Evolutionary conservation across 2,888 invertebrate genomes (phyloP).

Genomic region (Scaptomyza tumidula): DNA sequence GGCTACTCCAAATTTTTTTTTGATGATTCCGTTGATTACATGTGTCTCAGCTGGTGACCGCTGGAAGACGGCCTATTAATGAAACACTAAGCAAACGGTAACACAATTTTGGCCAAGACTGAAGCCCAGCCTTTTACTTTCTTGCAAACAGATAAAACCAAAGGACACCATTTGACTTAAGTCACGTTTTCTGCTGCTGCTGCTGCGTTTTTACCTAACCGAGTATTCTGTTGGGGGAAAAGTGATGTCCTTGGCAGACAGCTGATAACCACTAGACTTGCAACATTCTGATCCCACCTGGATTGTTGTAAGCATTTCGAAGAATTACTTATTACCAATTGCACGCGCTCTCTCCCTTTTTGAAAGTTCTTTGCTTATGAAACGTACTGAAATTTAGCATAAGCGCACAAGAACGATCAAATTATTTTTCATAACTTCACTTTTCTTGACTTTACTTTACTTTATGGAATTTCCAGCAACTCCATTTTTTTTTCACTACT

Average conservation of each 20-base stretch:
- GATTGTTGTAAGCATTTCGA: background rate
- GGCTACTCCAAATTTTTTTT: no score
- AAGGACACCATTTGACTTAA: conserved; percentile 1
- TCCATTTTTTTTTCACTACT: conserved; percentile 44
- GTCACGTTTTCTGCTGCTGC: conserved; percentile 40
- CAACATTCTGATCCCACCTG: background rate
- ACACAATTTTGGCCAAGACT: conserved; percentile 26
- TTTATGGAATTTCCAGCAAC: conserved; percentile 45
- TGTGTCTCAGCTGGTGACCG: conserved; percentile 44
- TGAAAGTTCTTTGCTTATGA: conserved; percentile 17
- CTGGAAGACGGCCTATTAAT: conserved; percentile 8
- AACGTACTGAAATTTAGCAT: conserved; percentile 54
- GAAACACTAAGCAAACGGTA: conserved; percentile 41
- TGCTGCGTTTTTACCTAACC: conserved; percentile 34
- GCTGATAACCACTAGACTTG: conserved; percentile 33
- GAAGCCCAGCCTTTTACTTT: conserved; percentile 10
- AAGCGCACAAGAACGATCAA: conserved; percentile 38
- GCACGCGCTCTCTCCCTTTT: background rate
- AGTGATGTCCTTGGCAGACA: conserved; percentile 13
- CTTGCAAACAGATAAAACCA: conserved; percentile 8
- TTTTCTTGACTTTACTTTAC: conserved; percentile 35
- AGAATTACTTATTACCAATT: conserved; percentile 4
- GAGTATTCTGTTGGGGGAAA: conserved; percentile 22
- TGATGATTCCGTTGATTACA: conserved; percentile 49
- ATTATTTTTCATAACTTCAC: conserved; percentile 25